phyloP scores from a whole-genome alignment of 2,113 vertebrate species.

The Coreoperca whiteheadi region DNA sequence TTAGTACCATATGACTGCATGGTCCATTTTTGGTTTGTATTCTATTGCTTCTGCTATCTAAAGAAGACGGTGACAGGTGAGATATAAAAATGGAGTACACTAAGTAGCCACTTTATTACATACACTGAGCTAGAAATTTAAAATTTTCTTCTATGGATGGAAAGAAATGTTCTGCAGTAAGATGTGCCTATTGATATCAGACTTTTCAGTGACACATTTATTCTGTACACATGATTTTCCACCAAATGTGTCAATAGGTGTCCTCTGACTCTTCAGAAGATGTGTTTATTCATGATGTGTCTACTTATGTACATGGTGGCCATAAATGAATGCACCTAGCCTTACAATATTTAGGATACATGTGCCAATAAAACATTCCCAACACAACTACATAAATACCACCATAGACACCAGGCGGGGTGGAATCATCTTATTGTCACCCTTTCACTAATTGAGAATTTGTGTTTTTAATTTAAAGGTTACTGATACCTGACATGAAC shows the following conservation, averaged over 20 bases:
- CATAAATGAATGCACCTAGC: background rate
- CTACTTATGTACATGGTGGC: background rate
- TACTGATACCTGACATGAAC: background rate
- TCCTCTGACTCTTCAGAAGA: background rate
- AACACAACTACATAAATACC: background rate
- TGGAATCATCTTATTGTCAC: no score
- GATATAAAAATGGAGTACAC: background rate
- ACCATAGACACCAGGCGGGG: background rate
- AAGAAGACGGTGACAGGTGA: constrained; percentile 3
- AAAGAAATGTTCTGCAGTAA: background rate
- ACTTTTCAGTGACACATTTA: background rate
- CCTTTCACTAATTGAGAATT: no score
- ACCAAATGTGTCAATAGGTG: background rate
- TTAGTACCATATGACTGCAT: background rate
- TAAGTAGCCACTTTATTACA: background rate
- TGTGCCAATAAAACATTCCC: background rate
- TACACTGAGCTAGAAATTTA: background rate
- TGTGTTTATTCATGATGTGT: background rate
- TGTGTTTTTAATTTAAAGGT: no score
- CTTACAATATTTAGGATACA: background rate
- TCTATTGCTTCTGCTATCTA: background rate
- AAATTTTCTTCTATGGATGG: background rate
- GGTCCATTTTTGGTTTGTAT: constrained; percentile 4
- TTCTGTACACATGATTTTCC: background rate
- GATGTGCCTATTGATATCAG: background rate